phyloP scores from a whole-genome alignment of 2,888 invertebrate species.

The Tolmerus cingulatus region DNA sequence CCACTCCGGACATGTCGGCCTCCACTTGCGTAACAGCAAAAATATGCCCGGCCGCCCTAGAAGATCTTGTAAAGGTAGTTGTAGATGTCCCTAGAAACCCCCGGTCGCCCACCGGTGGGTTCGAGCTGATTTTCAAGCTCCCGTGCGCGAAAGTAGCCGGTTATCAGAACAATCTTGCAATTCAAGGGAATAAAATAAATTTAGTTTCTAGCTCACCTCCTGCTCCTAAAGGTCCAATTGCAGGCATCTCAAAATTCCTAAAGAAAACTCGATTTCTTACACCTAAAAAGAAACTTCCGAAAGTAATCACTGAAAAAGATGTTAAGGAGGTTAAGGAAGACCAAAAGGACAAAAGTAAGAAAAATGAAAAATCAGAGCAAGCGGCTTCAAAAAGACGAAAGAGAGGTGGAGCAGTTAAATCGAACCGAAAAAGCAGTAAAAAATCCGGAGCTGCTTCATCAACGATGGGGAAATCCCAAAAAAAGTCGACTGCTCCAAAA shows the following conservation, averaged over 20 bases:
- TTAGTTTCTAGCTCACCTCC: neutral
- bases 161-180: conserved; percentile 24
- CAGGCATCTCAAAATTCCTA: neutral
- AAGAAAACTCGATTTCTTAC: neutral
- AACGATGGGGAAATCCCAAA: neutral
- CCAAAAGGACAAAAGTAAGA: neutral
- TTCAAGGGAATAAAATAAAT: conserved; percentile 11
- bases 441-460: neutral
- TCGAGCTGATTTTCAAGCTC: conserved; percentile 66
- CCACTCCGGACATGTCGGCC: conserved; percentile 81
- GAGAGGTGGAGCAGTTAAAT: neutral
- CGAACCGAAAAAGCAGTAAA: neutral
- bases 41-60: conserved; percentile 81
- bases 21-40: conserved; percentile 85
- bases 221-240: neutral
- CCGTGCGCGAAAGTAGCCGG: conserved; percentile 19
- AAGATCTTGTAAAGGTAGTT: conserved; percentile 87
- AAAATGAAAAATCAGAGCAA: neutral
- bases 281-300: neutral
- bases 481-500: neutral
- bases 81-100: conserved; percentile 59
- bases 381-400: neutral
- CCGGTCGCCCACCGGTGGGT: conserved; percentile 67
- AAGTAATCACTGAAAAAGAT: neutral
- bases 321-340: neutral